Conservation (phyloP, 2,113 vertebrate genomes). For the Xenopus tropicalis region UCB_Xtro_10.0 CM004445.2:91619001-91619500, state of each 20-base stretch:
- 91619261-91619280: conserved; percentile 39
- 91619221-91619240: conserved; percentile 43
- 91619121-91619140: conserved; percentile 15
- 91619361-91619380: conserved; percentile 90
- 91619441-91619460: conserved; percentile 94
- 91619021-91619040: conserved; percentile 25
- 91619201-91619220: conserved; percentile 29
- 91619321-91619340: neutral
- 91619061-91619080: conserved; percentile 18
- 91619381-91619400: conserved; percentile 97
- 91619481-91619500: conserved; percentile 72
- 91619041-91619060: conserved; percentile 18
- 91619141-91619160: conserved; percentile 35
- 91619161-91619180: conserved; percentile 23
- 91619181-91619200: conserved; percentile 39
- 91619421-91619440: conserved; percentile 94
- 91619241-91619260: conserved; percentile 43
- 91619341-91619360: conserved; percentile 58
- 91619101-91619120: neutral
- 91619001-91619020: conserved; percentile 16
- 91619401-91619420: conserved; percentile 97
- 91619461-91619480: conserved; percentile 98
- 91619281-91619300: conserved; percentile 49
- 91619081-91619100: conserved; percentile 2
- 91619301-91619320: conserved; percentile 49